A percentile compares a stretch with the other conserved stretches of the same genome.
phyloP scores from a whole-genome alignment of 2,113 vertebrate genomes.

The Electrona antarctica region DNA sequence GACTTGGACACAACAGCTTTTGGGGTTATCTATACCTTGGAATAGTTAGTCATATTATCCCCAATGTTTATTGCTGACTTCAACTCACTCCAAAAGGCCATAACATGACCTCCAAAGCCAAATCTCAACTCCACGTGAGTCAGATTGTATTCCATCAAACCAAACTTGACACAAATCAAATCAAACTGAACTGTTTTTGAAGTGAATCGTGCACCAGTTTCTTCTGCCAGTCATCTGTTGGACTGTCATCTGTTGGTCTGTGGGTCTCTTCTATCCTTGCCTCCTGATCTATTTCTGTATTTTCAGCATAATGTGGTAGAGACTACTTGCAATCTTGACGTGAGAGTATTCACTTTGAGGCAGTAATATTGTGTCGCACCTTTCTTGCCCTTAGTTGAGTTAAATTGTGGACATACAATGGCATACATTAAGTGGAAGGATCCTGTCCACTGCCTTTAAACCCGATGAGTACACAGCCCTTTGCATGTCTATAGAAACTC shows the following conservation, averaged over 20 bases:
- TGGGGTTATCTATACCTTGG: background rate
- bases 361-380: background rate
- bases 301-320: background rate
- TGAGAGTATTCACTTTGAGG: background rate
- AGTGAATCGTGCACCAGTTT: conserved; percentile 46
- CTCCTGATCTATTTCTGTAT: conserved; percentile 14
- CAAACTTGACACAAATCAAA: background rate
- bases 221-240: conserved; percentile 33
- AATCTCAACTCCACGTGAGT: background rate
- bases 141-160: background rate
- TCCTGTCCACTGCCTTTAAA: too few relatives aligned
- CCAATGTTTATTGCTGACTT: background rate
- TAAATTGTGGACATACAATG: too few relatives aligned
- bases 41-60: background rate
- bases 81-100: background rate
- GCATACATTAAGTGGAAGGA: too few relatives aligned
- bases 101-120: conserved; percentile 45
- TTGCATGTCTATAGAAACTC: too few relatives aligned
- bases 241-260: conserved; percentile 47
- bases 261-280: conserved; percentile 66
- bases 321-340: background rate
- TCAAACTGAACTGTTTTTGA: conserved; percentile 55
- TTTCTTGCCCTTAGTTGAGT: too few relatives aligned
- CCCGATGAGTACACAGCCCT: background rate
- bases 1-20: background rate